Percentiles rank a stretch among this genome's conserved stretches.
phyloP scores from a whole-genome alignment of 1,140 invertebrate species.

The Dendroctonus ponderosae region DNA sequence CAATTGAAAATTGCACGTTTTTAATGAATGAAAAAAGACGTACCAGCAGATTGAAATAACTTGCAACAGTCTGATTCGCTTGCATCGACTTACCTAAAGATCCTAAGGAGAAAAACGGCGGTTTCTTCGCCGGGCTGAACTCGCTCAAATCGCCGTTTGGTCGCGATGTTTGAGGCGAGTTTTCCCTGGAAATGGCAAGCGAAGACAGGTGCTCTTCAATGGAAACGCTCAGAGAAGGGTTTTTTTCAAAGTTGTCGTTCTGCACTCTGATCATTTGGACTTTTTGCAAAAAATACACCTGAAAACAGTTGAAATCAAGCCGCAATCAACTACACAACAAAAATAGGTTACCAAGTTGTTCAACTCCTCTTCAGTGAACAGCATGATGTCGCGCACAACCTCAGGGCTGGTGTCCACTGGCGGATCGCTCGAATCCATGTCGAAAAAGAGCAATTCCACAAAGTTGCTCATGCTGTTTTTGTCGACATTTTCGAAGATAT shows the following conservation, averaged over 20 bases:
- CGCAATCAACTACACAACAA: slow-evolving; percentile 33
- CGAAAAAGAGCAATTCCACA: slow-evolving; percentile 68
- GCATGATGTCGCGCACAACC: slow-evolving; percentile 61
- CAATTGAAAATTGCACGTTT: too few relatives aligned
- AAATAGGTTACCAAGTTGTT: slow-evolving; percentile 59
- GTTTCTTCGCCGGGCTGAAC: slow-evolving; percentile 4
- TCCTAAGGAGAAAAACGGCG: slow-evolving; percentile 25
- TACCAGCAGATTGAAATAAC: too few relatives aligned
- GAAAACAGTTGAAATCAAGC: not conserved
- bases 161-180: slow-evolving; percentile 38
- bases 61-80: too few relatives aligned
- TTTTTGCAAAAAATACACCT: slow-evolving; percentile 56
- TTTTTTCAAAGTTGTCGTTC: slow-evolving; percentile 37
- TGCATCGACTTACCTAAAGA: slow-evolving; percentile 34
- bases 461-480: slow-evolving; percentile 73
- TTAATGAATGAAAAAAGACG: too few relatives aligned
- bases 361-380: slow-evolving; percentile 69
- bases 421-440: slow-evolving; percentile 58
- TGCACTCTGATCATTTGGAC: slow-evolving; percentile 42
- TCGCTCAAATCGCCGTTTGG: slow-evolving; percentile 29
- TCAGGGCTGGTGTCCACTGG: slow-evolving; percentile 60
- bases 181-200: slow-evolving; percentile 36
- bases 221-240: slow-evolving; percentile 28
- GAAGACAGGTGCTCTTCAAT: slow-evolving; percentile 42
- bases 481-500: slow-evolving; percentile 76